Evolutionary conservation across 2,797 vertebrate species (phyloP), one percentile per base, ranked within the genome.

Genomic region (Falco naumanni): DNA sequence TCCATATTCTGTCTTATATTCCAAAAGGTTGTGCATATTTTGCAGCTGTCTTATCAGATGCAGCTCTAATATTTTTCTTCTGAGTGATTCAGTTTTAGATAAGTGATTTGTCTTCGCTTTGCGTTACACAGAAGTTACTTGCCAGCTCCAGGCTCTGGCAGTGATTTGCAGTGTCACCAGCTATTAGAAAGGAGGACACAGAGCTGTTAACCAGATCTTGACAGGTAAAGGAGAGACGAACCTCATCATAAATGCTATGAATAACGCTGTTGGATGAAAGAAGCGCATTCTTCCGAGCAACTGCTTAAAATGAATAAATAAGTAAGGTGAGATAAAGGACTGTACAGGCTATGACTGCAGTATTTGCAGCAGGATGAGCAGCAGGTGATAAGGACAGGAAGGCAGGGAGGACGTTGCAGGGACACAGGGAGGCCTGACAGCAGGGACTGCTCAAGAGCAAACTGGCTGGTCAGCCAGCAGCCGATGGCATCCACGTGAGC

Each of bases 401-500:
- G 41, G 78, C 22, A 51, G 69, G 54, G 41, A 92, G 29, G 39
- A 48, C 0, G 1, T 10, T 51, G 21, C 54, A 59, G 50, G 41
- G 57, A 18, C 1, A 4, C 37, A 53, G 71, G 22, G n/a, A 65
- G 9, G 11, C 22, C 33, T n/a, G 74, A 33, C 60, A 72, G 65
- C 54, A 26, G 61, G 4, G 24, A 33, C 54, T 69, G 28, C 53
- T 78, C 31, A 45, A 16, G 71, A 39, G 51, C n/a, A 68, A 71
- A 43, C n/a, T 0, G 1, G 17, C 13, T 2, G 1, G 28, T 14
- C 68, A 69, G 37, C 66, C 45, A 7, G 16, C 70, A 72, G 74
- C 65, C 6, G 3, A 2, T 33, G 0, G 1, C 0, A 5, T 70
- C 3, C 1, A 31, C 0, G 0, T 5, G 54, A 28, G 41, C 53